Evolutionary conservation across 92 coral and sea anemone species (phyloP).

Genomic region (Paragorgia papillata): DNA sequence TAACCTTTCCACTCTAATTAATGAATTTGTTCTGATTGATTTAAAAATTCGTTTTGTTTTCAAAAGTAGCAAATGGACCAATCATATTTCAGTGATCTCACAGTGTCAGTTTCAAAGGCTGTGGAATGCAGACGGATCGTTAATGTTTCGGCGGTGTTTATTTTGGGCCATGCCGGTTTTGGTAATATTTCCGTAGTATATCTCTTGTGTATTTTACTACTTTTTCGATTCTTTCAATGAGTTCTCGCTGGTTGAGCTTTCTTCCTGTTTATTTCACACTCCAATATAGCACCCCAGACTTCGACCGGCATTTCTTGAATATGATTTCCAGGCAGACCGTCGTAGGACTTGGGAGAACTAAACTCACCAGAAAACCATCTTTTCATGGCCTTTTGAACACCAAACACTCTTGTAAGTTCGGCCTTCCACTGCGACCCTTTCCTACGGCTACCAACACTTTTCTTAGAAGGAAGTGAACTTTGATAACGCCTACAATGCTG

Average conservation of each 20-base stretch:
- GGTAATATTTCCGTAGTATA: too few relatives aligned
- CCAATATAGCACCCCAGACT: slow-evolving; percentile 86
- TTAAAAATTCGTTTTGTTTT: too few relatives aligned
- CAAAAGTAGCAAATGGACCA: too few relatives aligned
- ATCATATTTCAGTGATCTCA: too few relatives aligned
- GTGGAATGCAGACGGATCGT: too few relatives aligned
- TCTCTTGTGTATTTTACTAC: not conserved
- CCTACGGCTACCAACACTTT: slow-evolving; percentile 52
- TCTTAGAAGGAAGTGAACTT: slow-evolving; percentile 52
- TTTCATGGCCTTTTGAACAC: slow-evolving; percentile 66
- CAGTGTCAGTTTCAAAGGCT: too few relatives aligned
- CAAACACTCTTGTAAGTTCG: slow-evolving; percentile 69
- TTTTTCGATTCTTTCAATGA: not conserved
- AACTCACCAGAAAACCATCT: slow-evolving; percentile 81
- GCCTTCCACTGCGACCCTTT: slow-evolving; percentile 63
- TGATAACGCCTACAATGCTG: slow-evolving; percentile 61
- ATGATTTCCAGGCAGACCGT: slow-evolving; percentile 73
- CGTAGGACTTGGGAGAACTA: slow-evolving; percentile 60
- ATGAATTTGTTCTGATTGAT: too few relatives aligned
- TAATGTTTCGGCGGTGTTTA: too few relatives aligned
- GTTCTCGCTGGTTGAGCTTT: slow-evolving; percentile 1
- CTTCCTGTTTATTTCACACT: slow-evolving; percentile 66
- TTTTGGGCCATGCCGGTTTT: too few relatives aligned
- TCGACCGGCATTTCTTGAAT: slow-evolving; percentile 77
- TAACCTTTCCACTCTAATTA: too few relatives aligned